Evolutionary conservation across 2,888 invertebrate species (phyloP).

Genomic region (Orchesellides sinensis): DNA sequence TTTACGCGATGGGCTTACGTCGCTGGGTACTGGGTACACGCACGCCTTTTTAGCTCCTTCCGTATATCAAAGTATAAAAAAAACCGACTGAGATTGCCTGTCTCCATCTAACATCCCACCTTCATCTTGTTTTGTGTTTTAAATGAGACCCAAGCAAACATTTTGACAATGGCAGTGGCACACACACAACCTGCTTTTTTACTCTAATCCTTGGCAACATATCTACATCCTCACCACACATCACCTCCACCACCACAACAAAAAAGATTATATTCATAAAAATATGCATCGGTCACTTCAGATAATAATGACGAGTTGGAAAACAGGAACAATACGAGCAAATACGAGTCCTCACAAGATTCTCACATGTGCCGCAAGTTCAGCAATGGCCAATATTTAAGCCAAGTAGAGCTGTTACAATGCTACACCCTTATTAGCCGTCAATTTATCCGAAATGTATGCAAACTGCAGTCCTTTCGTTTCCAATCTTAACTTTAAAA

Average conservation of each 20-base stretch:
- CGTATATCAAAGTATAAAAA: no score
- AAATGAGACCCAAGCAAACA: not conserved
- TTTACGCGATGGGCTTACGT: not conserved
- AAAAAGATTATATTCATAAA: not conserved
- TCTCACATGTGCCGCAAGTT: not conserved
- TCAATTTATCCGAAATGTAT: no score
- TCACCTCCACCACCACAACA: not conserved
- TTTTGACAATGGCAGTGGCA: not conserved
- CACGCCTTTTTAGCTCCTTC: slow-evolving; percentile 9
- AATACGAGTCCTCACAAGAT: no score
- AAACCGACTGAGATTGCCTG: not conserved
- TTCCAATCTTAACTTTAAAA: no score
- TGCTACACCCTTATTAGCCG: no score
- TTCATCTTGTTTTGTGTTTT: not conserved
- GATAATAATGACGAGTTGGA: not conserved
- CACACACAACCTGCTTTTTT: not conserved
- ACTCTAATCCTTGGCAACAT: not conserved
- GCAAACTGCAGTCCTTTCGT: no score
- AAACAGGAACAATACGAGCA: not conserved
- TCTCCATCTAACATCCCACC: no score
- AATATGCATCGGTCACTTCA: not conserved
- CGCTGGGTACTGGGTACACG: slow-evolving; percentile 10
- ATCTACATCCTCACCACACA: no score
- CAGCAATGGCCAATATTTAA: not conserved
- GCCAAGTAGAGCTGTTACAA: no score